These are phyloP conservation scores for Sipha flava DNA, from an alignment of 1,140 invertebrate species.

Conservation along the genomic window DNA sequence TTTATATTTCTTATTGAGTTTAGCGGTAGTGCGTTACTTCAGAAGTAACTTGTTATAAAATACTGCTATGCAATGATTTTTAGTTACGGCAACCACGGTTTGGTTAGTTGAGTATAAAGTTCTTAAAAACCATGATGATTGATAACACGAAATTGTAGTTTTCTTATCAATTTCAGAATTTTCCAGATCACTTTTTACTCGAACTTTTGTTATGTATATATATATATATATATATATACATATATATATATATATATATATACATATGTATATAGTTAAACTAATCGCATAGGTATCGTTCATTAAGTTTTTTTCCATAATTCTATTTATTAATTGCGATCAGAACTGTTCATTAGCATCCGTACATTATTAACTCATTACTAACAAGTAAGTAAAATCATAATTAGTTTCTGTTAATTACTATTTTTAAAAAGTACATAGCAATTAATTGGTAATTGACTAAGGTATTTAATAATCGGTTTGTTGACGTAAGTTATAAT, in stretches of 20 bases:
- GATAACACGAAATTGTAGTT: too few species aligned
- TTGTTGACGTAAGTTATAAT: neutral
- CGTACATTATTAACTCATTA: neutral
- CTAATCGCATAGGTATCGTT: too few species aligned
- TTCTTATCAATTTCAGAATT: constrained; percentile 12
- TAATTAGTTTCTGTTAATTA: neutral
- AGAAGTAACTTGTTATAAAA: too few species aligned
- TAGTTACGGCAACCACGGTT: too few species aligned
- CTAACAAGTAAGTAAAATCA: neutral
- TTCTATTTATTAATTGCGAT: neutral
- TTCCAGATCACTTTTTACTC: neutral
- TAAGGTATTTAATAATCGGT: neutral
- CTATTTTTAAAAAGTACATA: neutral
- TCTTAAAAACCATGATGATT: too few species aligned
- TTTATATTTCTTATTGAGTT: too few species aligned
- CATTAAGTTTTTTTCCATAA: neutral
- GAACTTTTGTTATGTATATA: neutral
- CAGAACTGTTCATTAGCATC: neutral
- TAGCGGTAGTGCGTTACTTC: too few species aligned
- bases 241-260: too few species aligned
- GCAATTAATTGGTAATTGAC: constrained; percentile 20
- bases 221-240: neutral
- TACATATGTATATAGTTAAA: too few species aligned
- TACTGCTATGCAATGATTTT: too few species aligned
- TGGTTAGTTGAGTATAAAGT: too few species aligned